Evolutionary conservation across 2,888 invertebrate species (phyloP).

Genomic region (Caradrina clavipalpis): DNA sequence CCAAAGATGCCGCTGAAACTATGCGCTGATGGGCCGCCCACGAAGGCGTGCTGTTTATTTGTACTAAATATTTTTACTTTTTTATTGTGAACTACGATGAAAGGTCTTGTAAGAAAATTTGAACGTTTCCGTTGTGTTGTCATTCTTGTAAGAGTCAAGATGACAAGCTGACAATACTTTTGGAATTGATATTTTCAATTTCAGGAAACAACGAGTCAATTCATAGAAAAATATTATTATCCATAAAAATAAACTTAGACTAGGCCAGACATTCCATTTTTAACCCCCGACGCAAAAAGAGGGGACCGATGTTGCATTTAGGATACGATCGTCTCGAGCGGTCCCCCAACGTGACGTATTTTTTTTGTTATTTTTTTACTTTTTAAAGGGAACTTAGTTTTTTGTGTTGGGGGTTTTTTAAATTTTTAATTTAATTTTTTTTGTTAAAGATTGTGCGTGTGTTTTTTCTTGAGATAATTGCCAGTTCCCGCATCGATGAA

Average conservation of each 20-base stretch:
- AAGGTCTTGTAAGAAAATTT: slow-evolving; percentile 27
- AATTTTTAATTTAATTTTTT: too few species aligned
- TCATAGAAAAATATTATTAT: background rate
- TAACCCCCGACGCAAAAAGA: too few species aligned
- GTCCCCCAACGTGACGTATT: too few species aligned
- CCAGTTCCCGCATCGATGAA: slow-evolving; percentile 43
- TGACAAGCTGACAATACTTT: background rate
- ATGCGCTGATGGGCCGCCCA: slow-evolving; percentile 86
- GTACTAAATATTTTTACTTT: slow-evolving; percentile 48
- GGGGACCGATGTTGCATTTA: too few species aligned
- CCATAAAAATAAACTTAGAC: background rate
- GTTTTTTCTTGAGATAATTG: slow-evolving; percentile 40
- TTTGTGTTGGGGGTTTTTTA: too few species aligned
- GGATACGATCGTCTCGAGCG: too few species aligned
- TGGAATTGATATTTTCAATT: slow-evolving; percentile 31
- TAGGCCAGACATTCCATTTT: background rate
- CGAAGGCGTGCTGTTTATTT: slow-evolving; percentile 70
- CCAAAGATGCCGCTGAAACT: slow-evolving; percentile 86
- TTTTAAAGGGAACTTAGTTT: too few species aligned
- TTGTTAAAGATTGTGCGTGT: background rate
- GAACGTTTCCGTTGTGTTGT: background rate
- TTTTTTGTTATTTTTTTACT: too few species aligned
- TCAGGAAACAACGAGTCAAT: background rate
- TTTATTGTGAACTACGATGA: slow-evolving; percentile 34
- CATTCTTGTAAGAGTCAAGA: slow-evolving; percentile 26